Evolutionary conservation across 2,797 vertebrate genomes (phyloP).

Genomic region (Hippoglossus hippoglossus): DNA sequence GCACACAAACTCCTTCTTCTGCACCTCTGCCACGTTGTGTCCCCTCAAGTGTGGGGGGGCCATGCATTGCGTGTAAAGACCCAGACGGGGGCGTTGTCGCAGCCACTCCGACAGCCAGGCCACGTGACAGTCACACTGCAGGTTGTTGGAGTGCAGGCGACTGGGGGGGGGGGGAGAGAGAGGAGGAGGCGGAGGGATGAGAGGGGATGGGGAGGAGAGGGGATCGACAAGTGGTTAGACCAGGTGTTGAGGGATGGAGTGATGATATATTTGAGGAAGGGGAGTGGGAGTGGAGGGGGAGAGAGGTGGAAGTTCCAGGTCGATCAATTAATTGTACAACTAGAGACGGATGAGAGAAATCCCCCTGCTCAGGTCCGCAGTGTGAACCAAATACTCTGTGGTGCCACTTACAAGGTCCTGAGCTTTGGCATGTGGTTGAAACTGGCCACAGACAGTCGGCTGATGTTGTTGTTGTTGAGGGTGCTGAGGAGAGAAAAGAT

Average conservation of each 20-base stretch:
- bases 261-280: constrained; percentile 28
- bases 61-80: constrained; percentile 98
- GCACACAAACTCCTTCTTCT: constrained; percentile 97
- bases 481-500: constrained; percentile 86
- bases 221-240: constrained; percentile 1
- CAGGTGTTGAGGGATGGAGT: constrained; percentile 12
- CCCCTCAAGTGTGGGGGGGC: constrained; percentile 91
- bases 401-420: constrained; percentile 95
- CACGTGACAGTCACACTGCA: constrained; percentile 96
- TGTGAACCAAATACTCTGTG: constrained; percentile 9
- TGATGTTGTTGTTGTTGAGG: constrained; percentile 99
- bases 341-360: constrained; percentile 21
- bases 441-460: constrained; percentile 95
- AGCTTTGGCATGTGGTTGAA: constrained; percentile 99
- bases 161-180: constrained; percentile 68
- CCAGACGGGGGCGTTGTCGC: constrained; percentile 94
- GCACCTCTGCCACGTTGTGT: constrained; percentile 97
- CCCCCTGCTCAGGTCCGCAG: background rate
- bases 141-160: constrained; percentile 98
- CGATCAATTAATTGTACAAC: constrained; percentile 55
- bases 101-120: constrained; percentile 99
- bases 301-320: constrained; percentile 29
- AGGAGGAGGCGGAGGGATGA: background rate
- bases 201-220: background rate
- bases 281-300: background rate